phyloP scores from a whole-genome alignment of 1,140 invertebrate species.

The Tigriopus japonicus region DNA sequence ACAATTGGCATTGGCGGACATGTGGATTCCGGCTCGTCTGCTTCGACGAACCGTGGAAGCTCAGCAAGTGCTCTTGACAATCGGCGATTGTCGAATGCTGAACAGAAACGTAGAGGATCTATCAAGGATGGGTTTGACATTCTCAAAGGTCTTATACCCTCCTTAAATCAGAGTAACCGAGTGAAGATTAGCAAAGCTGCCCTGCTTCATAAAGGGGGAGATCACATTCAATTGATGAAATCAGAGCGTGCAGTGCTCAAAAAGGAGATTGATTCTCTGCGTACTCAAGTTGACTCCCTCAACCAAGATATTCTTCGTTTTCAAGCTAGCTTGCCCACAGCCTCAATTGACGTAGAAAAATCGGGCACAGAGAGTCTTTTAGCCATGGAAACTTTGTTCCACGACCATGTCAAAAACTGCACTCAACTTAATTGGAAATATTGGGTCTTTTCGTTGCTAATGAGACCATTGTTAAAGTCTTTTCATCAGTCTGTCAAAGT shows the following conservation, averaged over 20 bases:
- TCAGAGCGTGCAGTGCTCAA: slow-evolving; percentile 63
- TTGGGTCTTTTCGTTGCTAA: slow-evolving; percentile 87
- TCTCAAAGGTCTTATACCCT: slow-evolving; percentile 74
- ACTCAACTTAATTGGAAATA: slow-evolving; percentile 92
- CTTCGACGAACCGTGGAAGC: too few species aligned
- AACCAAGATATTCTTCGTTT: slow-evolving; percentile 51
- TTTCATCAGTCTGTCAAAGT: slow-evolving; percentile 81
- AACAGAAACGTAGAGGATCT: slow-evolving; percentile 90
- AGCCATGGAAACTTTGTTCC: slow-evolving; percentile 84
- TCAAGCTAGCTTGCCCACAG: not conserved
- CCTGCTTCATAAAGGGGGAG: slow-evolving; percentile 78
- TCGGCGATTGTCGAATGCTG: slow-evolving; percentile 48
- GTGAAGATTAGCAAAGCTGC: slow-evolving; percentile 81
- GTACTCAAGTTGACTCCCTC: slow-evolving; percentile 65
- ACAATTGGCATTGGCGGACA: not conserved
- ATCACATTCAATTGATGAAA: slow-evolving; percentile 78
- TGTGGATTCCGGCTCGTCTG: too few species aligned
- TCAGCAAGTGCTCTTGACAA: too few species aligned
- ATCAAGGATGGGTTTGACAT: slow-evolving; percentile 95
- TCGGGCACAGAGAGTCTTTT: slow-evolving; percentile 51
- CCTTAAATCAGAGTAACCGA: slow-evolving; percentile 66
- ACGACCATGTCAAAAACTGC: slow-evolving; percentile 63
- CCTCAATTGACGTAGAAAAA: not conserved
- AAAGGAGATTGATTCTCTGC: slow-evolving; percentile 67
- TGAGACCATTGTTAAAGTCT: slow-evolving; percentile 64